These are phyloP conservation scores for Pseudochromis fuscus DNA, from an alignment of 2,797 vertebrate species.

Conservation along the genomic window DNA sequence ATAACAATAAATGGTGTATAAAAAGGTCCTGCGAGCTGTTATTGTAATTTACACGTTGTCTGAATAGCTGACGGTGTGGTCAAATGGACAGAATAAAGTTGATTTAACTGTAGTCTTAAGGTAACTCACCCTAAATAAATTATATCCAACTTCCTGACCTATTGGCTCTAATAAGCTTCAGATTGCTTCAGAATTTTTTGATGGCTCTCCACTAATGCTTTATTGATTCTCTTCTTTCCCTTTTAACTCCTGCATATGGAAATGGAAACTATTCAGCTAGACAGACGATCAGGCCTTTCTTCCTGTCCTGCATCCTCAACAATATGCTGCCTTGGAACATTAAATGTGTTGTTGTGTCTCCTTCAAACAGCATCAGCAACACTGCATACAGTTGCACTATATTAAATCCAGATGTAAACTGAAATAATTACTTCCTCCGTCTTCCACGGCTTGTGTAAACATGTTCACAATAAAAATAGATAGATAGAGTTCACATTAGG, in stretches of 20 bases:
- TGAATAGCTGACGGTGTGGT: slow-evolving; percentile 56
- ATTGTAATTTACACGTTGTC: slow-evolving; percentile 64
- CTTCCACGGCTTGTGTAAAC: slow-evolving; percentile 4
- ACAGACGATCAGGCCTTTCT: slow-evolving; percentile 70
- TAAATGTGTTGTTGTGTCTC: slow-evolving; percentile 36
- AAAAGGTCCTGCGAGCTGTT: slow-evolving; percentile 49
- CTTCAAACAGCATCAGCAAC: slow-evolving; percentile 36
- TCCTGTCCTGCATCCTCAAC: slow-evolving; percentile 46
- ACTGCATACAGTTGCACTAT: slow-evolving; percentile 18
- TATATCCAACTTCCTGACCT: slow-evolving; percentile 73
- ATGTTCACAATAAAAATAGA: slow-evolving; percentile 34
- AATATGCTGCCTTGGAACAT: slow-evolving; percentile 37
- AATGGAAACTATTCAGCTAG: slow-evolving; percentile 80
- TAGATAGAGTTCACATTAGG: slow-evolving; percentile 23
- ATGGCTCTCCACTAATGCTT: slow-evolving; percentile 83
- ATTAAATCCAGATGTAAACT: slow-evolving; percentile 36
- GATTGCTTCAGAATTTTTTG: slow-evolving; percentile 68
- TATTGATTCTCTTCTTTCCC: slow-evolving; percentile 84
- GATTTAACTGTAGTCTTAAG: slow-evolving; percentile 75
- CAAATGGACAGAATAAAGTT: slow-evolving; percentile 75
- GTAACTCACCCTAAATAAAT: slow-evolving; percentile 77
- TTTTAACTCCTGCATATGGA: slow-evolving; percentile 80
- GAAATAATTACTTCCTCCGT: slow-evolving; percentile 35
- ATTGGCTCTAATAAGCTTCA: slow-evolving; percentile 72
- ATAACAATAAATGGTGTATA: slow-evolving; percentile 20